Conservation (phyloP, 2,797 vertebrate genomes). For the Zalophus californianus region DNA sequence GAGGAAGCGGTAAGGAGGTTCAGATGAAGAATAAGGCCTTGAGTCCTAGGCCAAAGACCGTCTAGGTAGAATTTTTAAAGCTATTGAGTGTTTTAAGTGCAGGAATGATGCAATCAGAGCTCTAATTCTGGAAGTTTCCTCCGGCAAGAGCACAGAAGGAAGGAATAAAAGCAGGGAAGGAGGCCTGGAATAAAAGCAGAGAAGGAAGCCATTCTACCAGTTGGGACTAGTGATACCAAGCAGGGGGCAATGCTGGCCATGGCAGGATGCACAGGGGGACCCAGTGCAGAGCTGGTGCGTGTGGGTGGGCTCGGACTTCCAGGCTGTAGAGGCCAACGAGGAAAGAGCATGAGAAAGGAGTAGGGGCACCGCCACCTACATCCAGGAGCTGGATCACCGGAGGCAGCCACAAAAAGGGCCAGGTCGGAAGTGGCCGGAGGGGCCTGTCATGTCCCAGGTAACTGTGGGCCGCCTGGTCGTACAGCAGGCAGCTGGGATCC, state of each 20-base stretch:
- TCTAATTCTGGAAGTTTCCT: neutral
- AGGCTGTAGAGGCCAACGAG: neutral
- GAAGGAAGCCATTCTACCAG: neutral
- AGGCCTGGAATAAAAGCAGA: neutral
- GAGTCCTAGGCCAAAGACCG: neutral
- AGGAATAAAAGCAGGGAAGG: neutral
- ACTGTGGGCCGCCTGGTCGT: rapidly evolving
- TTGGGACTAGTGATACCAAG: neutral
- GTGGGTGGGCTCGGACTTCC: too few relatives aligned
- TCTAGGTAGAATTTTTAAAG: neutral
- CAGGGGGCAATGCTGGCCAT: neutral
- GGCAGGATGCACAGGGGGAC: rapidly evolving
- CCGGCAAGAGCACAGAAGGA: neutral
- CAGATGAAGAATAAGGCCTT: neutral
- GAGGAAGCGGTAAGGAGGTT: neutral
- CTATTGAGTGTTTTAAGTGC: neutral
- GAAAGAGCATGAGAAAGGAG: neutral
- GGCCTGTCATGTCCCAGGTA: neutral
- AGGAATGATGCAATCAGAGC: neutral
- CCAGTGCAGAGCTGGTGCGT: neutral
- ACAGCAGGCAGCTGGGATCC: neutral
- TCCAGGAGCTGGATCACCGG: neutral
- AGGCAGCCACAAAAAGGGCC: neutral
- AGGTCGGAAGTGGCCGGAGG: rapidly evolving
- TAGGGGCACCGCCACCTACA: rapidly evolving